These are phyloP conservation scores for Phalacrocorax aristotelis DNA, from an alignment of 2,113 vertebrate species.

Conservation along the genomic window DNA sequence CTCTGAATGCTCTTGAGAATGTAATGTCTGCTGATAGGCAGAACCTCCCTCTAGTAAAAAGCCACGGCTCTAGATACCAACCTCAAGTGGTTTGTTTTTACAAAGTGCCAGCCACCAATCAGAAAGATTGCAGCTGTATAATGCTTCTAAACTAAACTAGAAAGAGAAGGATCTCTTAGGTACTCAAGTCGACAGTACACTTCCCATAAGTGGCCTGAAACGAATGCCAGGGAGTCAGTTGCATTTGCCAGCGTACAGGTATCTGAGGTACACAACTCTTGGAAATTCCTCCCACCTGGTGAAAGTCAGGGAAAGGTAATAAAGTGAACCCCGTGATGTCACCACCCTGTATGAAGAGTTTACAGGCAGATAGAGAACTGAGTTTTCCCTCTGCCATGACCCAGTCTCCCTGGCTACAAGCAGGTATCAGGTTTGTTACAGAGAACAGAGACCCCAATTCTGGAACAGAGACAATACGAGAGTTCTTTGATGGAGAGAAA, in stretches of 20 bases:
- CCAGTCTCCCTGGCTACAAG: neutral
- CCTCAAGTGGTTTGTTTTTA: neutral
- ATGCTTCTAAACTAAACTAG: neutral
- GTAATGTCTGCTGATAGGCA: accelerated
- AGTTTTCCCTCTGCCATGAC: neutral
- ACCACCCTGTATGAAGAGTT: neutral
- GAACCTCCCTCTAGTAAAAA: neutral
- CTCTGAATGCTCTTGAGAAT: accelerated
- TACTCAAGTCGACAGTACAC: neutral
- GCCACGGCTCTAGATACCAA: neutral
- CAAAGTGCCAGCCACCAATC: neutral
- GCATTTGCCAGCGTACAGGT: neutral
- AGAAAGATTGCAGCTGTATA: neutral
- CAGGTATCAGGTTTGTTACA: neutral
- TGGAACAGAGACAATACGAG: neutral
- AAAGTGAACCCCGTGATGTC: neutral
- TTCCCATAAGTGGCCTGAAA: neutral
- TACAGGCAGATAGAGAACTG: neutral
- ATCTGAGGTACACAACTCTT: neutral
- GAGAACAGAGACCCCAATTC: neutral
- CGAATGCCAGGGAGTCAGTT: neutral
- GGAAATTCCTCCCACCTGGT: neutral
- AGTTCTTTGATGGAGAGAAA: neutral
- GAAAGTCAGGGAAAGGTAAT: neutral
- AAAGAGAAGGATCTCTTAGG: neutral